phyloP scores from a whole-genome alignment of 35 echinoderm and acorn worm genomes.

The Diadema setosum region DNA sequence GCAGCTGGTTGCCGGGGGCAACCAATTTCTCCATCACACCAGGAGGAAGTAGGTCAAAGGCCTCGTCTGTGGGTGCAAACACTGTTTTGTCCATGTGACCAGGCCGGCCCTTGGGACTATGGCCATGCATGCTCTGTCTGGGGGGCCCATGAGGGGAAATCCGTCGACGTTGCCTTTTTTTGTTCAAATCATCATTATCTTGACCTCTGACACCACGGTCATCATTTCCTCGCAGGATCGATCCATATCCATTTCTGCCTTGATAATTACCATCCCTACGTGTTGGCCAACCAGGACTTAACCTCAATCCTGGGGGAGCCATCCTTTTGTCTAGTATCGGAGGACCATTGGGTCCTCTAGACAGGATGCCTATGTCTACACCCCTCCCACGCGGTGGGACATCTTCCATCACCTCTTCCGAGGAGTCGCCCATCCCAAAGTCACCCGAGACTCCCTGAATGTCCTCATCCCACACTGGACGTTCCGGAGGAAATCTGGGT shows the following conservation, averaged over 20 bases:
- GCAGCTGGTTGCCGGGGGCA: background rate
- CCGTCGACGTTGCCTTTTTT: too few relatives aligned
- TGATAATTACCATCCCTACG: too few relatives aligned
- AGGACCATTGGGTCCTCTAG: too few relatives aligned
- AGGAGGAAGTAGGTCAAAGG: background rate
- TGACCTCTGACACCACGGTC: too few relatives aligned
- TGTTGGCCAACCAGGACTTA: too few relatives aligned
- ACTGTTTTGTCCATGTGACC: background rate
- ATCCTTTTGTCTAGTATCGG: too few relatives aligned
- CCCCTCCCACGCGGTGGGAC: background rate
- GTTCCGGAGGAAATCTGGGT: too few relatives aligned
- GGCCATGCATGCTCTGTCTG: too few relatives aligned
- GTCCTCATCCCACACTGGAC: background rate
- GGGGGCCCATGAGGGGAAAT: background rate
- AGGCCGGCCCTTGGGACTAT: background rate
- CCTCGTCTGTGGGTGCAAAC: conserved; percentile 6
- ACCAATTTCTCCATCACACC: background rate
- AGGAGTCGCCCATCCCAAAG: background rate
- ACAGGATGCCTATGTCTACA: too few relatives aligned
- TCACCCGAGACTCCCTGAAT: background rate
- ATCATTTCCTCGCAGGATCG: background rate
- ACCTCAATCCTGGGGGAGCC: too few relatives aligned
- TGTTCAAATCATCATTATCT: too few relatives aligned
- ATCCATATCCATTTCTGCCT: background rate
- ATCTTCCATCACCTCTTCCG: background rate